Evolutionary conservation across 1,140 invertebrate genomes (phyloP), one percentile per base, ranked within the genome.

Genomic region (Melanaphis sacchari): DNA sequence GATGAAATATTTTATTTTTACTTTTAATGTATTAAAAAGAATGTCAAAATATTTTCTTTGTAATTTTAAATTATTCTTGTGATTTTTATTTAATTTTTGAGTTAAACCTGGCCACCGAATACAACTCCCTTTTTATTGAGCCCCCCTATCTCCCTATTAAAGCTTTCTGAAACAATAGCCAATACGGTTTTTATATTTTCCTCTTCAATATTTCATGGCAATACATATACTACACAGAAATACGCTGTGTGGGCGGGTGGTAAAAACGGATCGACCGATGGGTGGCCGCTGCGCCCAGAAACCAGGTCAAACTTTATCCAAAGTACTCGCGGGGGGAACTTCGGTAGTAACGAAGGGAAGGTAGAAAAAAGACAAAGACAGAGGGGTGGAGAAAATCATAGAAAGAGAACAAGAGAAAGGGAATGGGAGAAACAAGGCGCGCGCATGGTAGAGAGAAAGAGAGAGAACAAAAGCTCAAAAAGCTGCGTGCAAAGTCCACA

Each of bases 261-360:
- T 85, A 49, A 84, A 90, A 93, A 93, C 91, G 76, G 81, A 93
- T 93, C 91, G 91, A 93, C 91, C 91, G 91, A 93, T 93, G 91
- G 91, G 91, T 93, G 91, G 91, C 91, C 81, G 91, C 91, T 46
- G 91, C 91, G 91, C 91, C 76, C 91, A 49, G 76, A 93, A 93
- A 93, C 76, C 91, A 93, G 91, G 91, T 93, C 91, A 93, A 93
- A 93, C 91, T 93, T 52, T 93, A 93, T 93, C 91, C 91, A 84
- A 93, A 93, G 91, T 84, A 38, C 81, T 76, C 66, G 15, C 24
- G 85, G 43, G 85, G 90, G 90, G 59, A 21, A 59, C 46, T 38
- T 24, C 40, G 18, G 22, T 5, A 18, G 22, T 1, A 36, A 3
- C 43, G 85, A 22, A n/a, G 85, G 31, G 49, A 26, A 38, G 54